Evolutionary conservation across 2,888 invertebrate species (phyloP), one percentile per base, ranked within the genome.

Genomic region (Drosophila atripex): DNA sequence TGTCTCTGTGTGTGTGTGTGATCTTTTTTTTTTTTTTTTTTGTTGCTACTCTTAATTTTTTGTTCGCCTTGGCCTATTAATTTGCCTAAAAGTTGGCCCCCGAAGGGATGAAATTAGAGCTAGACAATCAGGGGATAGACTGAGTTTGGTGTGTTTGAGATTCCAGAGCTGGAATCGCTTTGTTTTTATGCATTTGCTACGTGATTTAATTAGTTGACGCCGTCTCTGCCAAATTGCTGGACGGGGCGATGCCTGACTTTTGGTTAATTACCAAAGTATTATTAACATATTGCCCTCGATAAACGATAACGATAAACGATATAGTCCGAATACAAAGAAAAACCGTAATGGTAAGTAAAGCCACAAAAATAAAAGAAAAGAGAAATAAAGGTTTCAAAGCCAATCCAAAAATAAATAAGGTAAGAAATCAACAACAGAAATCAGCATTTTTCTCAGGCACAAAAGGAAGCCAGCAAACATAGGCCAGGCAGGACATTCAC

Each of bases 151-250:
- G 38, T 16, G 21, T 53, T 28, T 12, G 39, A 35, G 25, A 35
- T 41, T 43, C 43, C 21, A 11, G 39, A 41, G 50, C n/a, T 14
- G 43, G 14, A 70, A 74, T 54, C 72, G 69, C 61, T 79, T 61
- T 68, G 65, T 69, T 83, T 74, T 77, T 73, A 86, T 83, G 80
- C 73, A 76, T 76, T 83, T 84, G 69, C 85, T 83, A 86, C 83
- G 87, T 83, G 83, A 83, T 83, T 83, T 83, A 84, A 83, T 83
- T 83, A 83, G 77, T 76, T 82, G 71, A 73, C 53, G 71, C 66
- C 64, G 59, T 49, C 59, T 6, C 8, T 59, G 71, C 61, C 73
- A 80, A 41, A 49, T 57, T 57, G 21, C 73, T 73, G 41, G 21
- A 18, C 7, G 14, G 18, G 14, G 38, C 76, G 64, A 71, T 52